A percentile compares a stretch with the other conserved stretches of the same genome.
These are phyloP conservation scores for Calyptommatus sinebrachiatus DNA, from an alignment of 2,113 vertebrate species.

Conservation along the genomic window DNA sequence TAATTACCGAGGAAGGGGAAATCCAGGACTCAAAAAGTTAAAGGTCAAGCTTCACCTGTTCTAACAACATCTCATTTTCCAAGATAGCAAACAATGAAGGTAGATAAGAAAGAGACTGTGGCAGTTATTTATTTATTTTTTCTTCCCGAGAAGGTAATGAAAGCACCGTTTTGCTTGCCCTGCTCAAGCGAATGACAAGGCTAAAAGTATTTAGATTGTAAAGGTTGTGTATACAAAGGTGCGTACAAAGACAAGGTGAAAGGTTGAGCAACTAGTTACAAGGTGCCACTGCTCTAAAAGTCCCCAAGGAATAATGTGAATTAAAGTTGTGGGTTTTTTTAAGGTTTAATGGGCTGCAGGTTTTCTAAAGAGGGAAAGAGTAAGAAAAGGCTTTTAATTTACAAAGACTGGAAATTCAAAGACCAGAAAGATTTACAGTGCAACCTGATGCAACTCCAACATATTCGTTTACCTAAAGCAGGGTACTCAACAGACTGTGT, in stretches of 20 bases:
- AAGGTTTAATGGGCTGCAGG: background rate
- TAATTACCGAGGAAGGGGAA: slow-evolving; percentile 62
- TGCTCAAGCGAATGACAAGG: slow-evolving; percentile 65
- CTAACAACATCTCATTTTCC: slow-evolving; percentile 63
- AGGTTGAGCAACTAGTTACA: slow-evolving; percentile 22
- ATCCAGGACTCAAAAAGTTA: slow-evolving; percentile 51
- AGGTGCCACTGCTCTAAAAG: slow-evolving; percentile 6
- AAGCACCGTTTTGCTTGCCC: slow-evolving; percentile 57
- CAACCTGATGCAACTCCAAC: background rate
- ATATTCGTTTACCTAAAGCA: no score
- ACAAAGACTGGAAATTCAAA: no score
- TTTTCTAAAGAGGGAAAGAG: background rate
- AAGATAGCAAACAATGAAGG: slow-evolving; percentile 54
- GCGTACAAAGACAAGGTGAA: slow-evolving; percentile 35
- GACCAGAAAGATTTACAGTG: background rate
- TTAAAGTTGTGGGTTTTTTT: background rate
- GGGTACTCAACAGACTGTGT: no score
- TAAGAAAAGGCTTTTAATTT: no score
- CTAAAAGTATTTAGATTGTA: slow-evolving; percentile 61
- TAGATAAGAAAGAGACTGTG: slow-evolving; percentile 67
- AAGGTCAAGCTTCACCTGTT: slow-evolving; percentile 65
- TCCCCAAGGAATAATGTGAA: background rate
- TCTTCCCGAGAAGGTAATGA: slow-evolving; percentile 63
- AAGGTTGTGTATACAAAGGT: slow-evolving; percentile 56
- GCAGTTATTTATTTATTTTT: slow-evolving; percentile 50